Base-by-base conservation (phyloP, 2,113 vertebrate genomes). In the Lethenteron reissneri region DNA sequence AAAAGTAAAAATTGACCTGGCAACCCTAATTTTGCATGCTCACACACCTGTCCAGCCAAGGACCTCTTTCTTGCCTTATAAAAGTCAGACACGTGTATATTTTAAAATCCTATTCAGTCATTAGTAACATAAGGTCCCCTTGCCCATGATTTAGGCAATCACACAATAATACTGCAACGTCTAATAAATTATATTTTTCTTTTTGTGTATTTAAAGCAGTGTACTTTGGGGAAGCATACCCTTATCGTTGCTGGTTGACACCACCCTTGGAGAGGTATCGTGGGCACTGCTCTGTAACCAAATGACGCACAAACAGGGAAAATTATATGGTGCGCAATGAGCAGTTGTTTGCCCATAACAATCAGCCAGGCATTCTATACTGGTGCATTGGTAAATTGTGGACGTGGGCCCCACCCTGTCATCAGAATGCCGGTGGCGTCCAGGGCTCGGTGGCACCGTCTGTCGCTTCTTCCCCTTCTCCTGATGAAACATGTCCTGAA, bases 401-500 rank as follows among this genome's bases (percentile, higher is more conserved):
- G 19, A 76, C 59, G 68, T 72, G 11, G 72, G 71, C 82, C 95
- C 92, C 88, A 96, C 96, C 77, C 77, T 86, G 74, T 96, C 92
- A 69, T 97, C 92, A 3, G 83, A 80, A 77, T 94, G 92, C 74
- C 94, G 84, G 81, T 89, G 80, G 75, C 91, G 83, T 57, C 94
- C 92, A 70, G 94, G 94, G 76, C 94, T 97, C 2, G 94, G 87
- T 17, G 94, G 94, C 72, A 97, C 92, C 15, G 90, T 90, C 72
- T 90, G 83, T 59, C 91, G 84, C 73, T 99, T 99, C 76, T 86
- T 87, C 71, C 92, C 90, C 76, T 97, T 99, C 77, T 99, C 94
- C 79, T 90, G 92, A 74, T 97, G 92, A 78, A 94, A 97, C 69
- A 99, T 80, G 71, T 99, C 94, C 78, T 95, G 92, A 58, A 99